These are phyloP conservation scores for Phaedon cochleariae DNA, from an alignment of 2,888 invertebrate species.

Conservation along the genomic window DNA sequence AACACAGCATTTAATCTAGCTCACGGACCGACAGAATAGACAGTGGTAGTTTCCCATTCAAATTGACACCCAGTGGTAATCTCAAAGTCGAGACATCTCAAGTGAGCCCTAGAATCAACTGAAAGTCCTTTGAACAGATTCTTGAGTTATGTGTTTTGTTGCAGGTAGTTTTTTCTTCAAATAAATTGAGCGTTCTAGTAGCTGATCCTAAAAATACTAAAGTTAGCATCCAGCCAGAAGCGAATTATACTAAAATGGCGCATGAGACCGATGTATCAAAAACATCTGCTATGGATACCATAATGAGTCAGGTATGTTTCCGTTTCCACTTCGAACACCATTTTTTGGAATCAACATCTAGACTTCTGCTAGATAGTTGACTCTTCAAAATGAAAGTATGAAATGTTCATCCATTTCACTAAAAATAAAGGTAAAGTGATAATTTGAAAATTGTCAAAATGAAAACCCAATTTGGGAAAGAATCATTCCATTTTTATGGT, in stretches of 20 bases:
- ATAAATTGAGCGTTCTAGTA: slow-evolving; percentile 73
- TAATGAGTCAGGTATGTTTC: slow-evolving; percentile 52
- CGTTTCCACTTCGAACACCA: too few relatives aligned
- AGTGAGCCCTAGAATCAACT: slow-evolving; percentile 57
- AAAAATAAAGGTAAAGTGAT: too few relatives aligned
- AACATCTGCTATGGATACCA: slow-evolving; percentile 53
- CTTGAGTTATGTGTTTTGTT: slow-evolving; percentile 27
- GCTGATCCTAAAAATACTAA: slow-evolving; percentile 73
- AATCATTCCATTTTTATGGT: too few relatives aligned
- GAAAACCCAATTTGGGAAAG: too few relatives aligned
- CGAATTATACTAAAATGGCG: slow-evolving; percentile 38
- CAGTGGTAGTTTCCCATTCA: slow-evolving; percentile 68
- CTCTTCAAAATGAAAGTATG: too few relatives aligned
- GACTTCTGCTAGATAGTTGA: too few relatives aligned
- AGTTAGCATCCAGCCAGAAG: slow-evolving; percentile 67
- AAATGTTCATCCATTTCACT: too few relatives aligned
- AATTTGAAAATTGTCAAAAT: too few relatives aligned
- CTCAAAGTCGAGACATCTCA: slow-evolving; percentile 75
- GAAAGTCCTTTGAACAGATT: not conserved
- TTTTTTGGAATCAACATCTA: too few relatives aligned
- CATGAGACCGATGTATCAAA: slow-evolving; percentile 44
- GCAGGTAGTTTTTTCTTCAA: slow-evolving; percentile 75
- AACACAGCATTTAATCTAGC: slow-evolving; percentile 45
- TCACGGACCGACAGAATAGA: slow-evolving; percentile 41
- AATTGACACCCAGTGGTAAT: slow-evolving; percentile 74